Evolutionary conservation across 2,113 vertebrate species (phyloP), one percentile per base, ranked within the genome.

Genomic region (Spheniscus mendiculus): DNA sequence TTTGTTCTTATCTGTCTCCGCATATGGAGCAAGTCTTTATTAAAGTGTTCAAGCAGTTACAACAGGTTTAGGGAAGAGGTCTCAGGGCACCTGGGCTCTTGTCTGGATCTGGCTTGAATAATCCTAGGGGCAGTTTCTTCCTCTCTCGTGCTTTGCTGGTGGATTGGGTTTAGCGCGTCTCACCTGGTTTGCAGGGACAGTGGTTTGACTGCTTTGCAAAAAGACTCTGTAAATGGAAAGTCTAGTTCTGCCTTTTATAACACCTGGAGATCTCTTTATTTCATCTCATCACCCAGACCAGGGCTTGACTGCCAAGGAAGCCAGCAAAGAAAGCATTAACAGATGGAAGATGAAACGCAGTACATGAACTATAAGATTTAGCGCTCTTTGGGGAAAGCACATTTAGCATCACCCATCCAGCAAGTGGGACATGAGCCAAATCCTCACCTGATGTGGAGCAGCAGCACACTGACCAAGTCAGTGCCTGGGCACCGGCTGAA

Each of bases 31-130:
- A 11, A 82, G 71, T 6, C 36, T 63, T 63, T 79, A 79, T 70
- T 32, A 27, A 76, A 50, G 29, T 3, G 53, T 23, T 87, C 14
- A 52, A 82, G 56, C 44, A 66, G 66, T 85, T 59, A 50, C 42
- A 95, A 94, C 74, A 95, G 74, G 89, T 87, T 77, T 88, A 87
- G 78, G 73, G 44, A 82, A 79, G 83, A 97, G 49, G 66, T 93
- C 65, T 83, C 49, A 10, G 49, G 77, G 62, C 66, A 66, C 58
- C 66, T 32, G 52, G 40, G 89, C 47, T 95, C 55, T 53, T 36
- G 52, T 65, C 80, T 92, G 77, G 90, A 59, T 96, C 76, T 74
- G 58, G 47, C 47, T n/a, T 66, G 74, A 89, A 61, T 85, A 91
- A 66, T 86, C 73, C 56, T 19, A 5, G 30, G 52, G 71, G 73